Evolutionary conservation across 2,888 invertebrate species (phyloP).

Genomic region (Hydrotaea diabolus): DNA sequence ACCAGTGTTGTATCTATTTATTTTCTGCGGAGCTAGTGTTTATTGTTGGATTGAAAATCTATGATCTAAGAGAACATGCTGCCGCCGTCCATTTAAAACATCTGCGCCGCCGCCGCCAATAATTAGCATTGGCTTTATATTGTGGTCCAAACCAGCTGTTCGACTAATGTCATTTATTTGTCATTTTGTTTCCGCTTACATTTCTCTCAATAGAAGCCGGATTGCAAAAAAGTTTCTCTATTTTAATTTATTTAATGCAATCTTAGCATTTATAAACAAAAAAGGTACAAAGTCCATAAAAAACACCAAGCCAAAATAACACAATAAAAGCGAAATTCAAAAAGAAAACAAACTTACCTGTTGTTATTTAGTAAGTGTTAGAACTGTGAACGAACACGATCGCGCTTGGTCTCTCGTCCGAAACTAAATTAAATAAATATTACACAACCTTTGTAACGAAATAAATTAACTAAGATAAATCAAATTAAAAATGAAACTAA

Average conservation of each 20-base stretch:
- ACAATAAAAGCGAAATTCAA: constrained; percentile 52
- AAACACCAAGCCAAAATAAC: constrained; percentile 31
- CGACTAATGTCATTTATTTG: background rate
- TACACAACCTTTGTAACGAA: constrained; percentile 59
- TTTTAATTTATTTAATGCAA: constrained; percentile 33
- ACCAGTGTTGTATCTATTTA: too few relatives aligned
- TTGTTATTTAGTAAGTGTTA: constrained; percentile 26
- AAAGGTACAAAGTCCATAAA: constrained; percentile 33
- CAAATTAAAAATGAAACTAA: constrained; percentile 62
- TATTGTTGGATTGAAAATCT: too few relatives aligned
- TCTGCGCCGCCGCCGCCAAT: too few relatives aligned
- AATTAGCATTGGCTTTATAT: constrained; percentile 41
- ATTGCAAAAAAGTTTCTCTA: constrained; percentile 13
- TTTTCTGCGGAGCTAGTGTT: too few relatives aligned
- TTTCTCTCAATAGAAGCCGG: too few relatives aligned
- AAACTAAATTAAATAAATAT: constrained; percentile 56
- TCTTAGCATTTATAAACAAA: constrained; percentile 27
- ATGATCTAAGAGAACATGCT: too few relatives aligned
- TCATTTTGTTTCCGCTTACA: background rate
- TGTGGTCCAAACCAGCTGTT: constrained; percentile 43
- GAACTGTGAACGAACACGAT: constrained; percentile 15
- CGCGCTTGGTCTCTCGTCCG: constrained; percentile 35
- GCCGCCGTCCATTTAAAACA: too few relatives aligned
- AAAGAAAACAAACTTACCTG: constrained; percentile 58
- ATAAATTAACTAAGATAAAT: constrained; percentile 52